Evolutionary conservation across 2,113 vertebrate species (phyloP), one percentile per base, ranked within the genome.

Genomic region (Rhipidura dahli): DNA sequence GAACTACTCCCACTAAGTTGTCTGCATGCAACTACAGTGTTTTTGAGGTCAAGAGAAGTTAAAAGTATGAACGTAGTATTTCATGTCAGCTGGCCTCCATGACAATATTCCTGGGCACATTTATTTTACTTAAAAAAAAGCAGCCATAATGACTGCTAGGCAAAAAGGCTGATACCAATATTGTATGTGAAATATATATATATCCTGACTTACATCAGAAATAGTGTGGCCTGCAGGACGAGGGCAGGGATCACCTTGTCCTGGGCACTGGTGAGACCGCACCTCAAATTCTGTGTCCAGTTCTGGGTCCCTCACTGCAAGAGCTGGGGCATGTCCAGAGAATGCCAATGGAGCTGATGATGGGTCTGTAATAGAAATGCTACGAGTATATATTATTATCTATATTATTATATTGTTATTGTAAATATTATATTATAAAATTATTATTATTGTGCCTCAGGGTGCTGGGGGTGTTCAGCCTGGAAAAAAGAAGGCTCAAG

Each of bases 211-310:
- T 31, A 12, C 3, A 37, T 27, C 42, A 57, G 42, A 56, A 72
- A 50, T 6, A 50, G 11, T 28, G 26, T 13, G 27, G 35, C 17
- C 35, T 33, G 57, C 11, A 71, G 17, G 21, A 56, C 11, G 3
- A 71, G 31, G 14, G 31, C 30, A 49, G 16, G 31, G 14, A 64
- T 40, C 16, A 79, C 7, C 11, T 22, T 42, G 42, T 42, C 10
- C 17, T 64, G 0, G 0, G 31, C 50, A 42, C 16, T 26, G 35
- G 13, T 64, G 14, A 56, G 30, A 13, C 11, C 0, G 0, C 40
- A 56, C 13, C 26, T 79, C 40, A 71, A 63, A 49, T 30, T 47
- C 40, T 71, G 9, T 7, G 28, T 35, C 35, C 57, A 31, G 5
- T 42, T 80, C 66, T 56, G 35, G 21, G 35, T 24, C 4, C 19